These are phyloP conservation scores for Octopus sinensis DNA, from an alignment of 1,140 invertebrate species.

Conservation along the genomic window DNA sequence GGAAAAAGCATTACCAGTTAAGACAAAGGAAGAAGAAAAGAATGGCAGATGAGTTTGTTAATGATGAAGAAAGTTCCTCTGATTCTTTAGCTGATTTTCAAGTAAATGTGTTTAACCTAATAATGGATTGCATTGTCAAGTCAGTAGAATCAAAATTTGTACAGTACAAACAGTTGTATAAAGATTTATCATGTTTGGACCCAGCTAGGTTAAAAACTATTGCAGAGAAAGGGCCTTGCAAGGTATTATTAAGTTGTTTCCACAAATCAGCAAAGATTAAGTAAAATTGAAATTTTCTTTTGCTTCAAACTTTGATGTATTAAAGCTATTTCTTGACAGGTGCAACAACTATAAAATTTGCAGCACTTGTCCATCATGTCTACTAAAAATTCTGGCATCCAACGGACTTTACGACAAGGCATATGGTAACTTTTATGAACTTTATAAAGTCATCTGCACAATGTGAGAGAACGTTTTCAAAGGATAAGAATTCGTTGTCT, in stretches of 20 bases:
- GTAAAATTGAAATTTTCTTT: constrained; percentile 3
- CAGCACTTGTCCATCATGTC: not conserved
- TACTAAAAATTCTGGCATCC: constrained; percentile 2
- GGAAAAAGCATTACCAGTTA: not conserved
- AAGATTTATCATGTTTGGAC: constrained; percentile 5
- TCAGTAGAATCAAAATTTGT: not conserved
- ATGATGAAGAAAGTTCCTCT: not conserved
- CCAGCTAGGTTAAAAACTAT: not conserved
- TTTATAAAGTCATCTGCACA: constrained; percentile 2
- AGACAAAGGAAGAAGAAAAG: not conserved
- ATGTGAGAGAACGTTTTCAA: not conserved
- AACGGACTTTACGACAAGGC: not conserved
- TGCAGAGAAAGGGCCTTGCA: not conserved
- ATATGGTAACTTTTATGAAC: constrained; percentile 2
- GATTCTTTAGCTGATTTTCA: not conserved
- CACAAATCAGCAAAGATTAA: constrained; percentile 8
- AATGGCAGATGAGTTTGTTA: constrained; percentile 2
- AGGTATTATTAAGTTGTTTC: constrained; percentile 8
- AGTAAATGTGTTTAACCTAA: constrained; percentile 2
- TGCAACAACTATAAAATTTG: constrained; percentile 8
- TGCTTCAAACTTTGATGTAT: constrained; percentile 6
- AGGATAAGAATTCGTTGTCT: not conserved
- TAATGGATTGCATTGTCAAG: constrained; percentile 5
- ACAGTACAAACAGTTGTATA: not conserved
- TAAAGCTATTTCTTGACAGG: not conserved